A percentile compares a stretch with the other conserved stretches of the same genome.
Evolutionary conservation across 2,797 vertebrate genomes (phyloP).

Genomic region (Leuciscus waleckii): DNA sequence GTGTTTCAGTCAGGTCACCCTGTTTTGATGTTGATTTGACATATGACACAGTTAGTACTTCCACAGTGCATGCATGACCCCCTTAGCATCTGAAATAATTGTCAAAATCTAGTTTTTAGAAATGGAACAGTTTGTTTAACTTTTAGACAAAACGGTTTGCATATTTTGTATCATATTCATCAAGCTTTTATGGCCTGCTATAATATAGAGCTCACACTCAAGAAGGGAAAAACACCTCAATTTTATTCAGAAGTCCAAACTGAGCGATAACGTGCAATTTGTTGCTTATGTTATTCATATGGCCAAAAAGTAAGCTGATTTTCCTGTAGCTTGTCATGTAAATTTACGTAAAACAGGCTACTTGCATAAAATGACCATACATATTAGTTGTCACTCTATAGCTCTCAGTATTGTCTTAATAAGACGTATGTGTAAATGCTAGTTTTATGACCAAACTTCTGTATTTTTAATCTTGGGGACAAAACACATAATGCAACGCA

Average conservation of each 20-base stretch:
- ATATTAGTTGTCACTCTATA: background rate
- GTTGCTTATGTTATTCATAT: background rate
- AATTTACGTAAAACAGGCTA: background rate
- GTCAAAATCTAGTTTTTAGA: background rate
- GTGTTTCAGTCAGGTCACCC: slow-evolving; percentile 14
- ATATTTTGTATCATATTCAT: background rate
- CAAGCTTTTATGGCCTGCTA: background rate
- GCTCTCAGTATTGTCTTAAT: background rate
- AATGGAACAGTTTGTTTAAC: background rate
- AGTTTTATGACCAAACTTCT: background rate
- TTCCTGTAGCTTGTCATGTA: background rate
- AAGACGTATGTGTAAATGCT: background rate
- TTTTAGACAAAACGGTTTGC: background rate
- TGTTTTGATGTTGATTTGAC: slow-evolving; percentile 45
- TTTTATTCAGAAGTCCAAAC: background rate
- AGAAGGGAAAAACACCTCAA: rapidly evolving
- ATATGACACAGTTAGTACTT: slow-evolving; percentile 11
- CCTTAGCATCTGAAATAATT: background rate
- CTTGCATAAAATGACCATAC: background rate
- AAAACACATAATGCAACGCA: background rate
- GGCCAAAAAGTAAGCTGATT: background rate
- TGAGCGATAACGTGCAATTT: background rate
- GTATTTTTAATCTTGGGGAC: background rate
- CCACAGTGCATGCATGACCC: slow-evolving; percentile 14
- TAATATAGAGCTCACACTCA: background rate